Evolutionary conservation across 1,140 invertebrate genomes (phyloP), one percentile per base, ranked within the genome.

Genomic region (Brachionus koreanus): DNA sequence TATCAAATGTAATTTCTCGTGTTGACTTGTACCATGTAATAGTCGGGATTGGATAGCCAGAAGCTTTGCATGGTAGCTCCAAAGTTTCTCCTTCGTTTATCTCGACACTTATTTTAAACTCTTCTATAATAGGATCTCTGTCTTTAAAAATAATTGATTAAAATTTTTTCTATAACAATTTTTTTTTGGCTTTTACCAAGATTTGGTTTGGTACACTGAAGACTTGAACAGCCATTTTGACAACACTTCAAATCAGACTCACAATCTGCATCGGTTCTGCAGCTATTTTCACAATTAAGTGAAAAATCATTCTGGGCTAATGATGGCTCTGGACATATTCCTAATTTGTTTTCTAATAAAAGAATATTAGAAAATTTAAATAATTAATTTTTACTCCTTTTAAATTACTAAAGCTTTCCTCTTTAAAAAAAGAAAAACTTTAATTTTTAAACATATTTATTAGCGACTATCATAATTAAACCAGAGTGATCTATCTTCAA

Each of bases 11-110:
- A 13, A 79, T 79, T 25, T 61, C 49, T 61, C 39, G 23, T 12
- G 83, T 84, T 16, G 84, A 63, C 49, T 84, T 84, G 75, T 84
- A 83, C 86, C 86, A 86, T 25, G 76, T 67, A 0, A 86, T 63
- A 0, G 65, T 49, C 1, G 86, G 85, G 19, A 67, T 35, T 0
- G 86, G 86, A 75, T 84, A 85, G 35, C 86, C 86, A 16, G 79
- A 82, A 3, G 67, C 84, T 49, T 82, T 82, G 81, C 86, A 86
- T 25, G 46, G 39, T 12, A 86, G 52, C 7, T 83, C 82, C 16
- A 85, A 82, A n/a, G 76, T 84, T 12, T 85, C 85, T 2, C 86
- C 85, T 63, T 84, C 85, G 13, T 83, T 83, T 43, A 84, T 67
- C 16, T 61, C 81, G 5, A 46, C 69, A 46, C 12, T 19, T 12